phyloP scores from a whole-genome alignment of 1,140 invertebrate species.

The Drosophila nebulosa region DNA sequence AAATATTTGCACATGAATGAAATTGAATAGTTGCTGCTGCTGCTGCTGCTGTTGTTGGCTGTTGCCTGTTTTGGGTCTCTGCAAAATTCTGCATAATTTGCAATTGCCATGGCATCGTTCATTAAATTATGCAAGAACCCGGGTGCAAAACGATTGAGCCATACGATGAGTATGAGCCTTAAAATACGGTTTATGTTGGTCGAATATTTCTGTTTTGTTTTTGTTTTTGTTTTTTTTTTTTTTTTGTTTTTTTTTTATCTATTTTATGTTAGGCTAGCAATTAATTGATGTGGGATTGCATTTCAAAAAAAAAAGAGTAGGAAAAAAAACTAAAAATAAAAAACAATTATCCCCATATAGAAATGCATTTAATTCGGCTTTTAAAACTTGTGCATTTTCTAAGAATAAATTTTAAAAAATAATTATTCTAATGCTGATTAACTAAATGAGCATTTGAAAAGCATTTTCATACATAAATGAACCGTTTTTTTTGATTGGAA shows the following conservation, averaged over 20 bases:
- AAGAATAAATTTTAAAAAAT: no score
- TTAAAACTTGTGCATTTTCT: no score
- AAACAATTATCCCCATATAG: no score
- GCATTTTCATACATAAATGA: no score
- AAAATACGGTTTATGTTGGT: background rate
- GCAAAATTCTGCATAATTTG: constrained; percentile 64
- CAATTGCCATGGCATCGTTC: constrained; percentile 59
- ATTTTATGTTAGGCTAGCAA: background rate
- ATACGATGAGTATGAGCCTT: background rate
- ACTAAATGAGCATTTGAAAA: no score
- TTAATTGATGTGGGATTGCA: background rate
- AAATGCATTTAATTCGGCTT: background rate
- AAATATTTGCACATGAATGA: constrained; percentile 76
- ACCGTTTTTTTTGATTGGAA: no score
- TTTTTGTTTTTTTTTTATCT: background rate
- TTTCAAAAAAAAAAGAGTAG: background rate
- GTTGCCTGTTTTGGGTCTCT: constrained; percentile 45
- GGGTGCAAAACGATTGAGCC: constrained; percentile 5
- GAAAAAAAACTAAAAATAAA: background rate
- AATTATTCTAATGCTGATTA: no score
- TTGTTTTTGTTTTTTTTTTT: background rate
- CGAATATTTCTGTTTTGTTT: no score
- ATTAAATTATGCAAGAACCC: constrained; percentile 46
- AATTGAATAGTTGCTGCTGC: constrained; percentile 66
- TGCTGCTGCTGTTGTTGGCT: background rate